These are phyloP conservation scores for Trachemys scripta DNA, from an alignment of 2,113 vertebrate genomes.

Conservation along the genomic window DNA sequence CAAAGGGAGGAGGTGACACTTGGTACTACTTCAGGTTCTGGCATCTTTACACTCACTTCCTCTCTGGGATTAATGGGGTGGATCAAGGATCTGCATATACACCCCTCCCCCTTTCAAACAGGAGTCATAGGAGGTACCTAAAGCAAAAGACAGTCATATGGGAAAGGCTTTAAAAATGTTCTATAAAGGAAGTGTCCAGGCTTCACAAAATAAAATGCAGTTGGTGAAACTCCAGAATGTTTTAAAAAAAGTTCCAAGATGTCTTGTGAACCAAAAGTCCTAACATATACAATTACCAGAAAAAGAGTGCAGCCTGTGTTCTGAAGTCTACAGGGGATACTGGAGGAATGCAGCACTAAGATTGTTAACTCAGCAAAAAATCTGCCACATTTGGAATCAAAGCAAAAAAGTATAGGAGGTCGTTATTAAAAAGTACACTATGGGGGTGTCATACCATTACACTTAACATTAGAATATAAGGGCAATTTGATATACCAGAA, in stretches of 20 bases:
- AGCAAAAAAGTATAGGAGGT: not conserved
- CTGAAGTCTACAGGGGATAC: not conserved
- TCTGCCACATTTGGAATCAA: not conserved
- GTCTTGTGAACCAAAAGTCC: too few relatives aligned
- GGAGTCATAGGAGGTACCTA: not conserved
- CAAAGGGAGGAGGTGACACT: not conserved
- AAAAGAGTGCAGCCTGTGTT: not conserved
- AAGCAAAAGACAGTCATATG: not conserved
- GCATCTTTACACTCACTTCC: not conserved
- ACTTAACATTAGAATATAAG: not conserved
- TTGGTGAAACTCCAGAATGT: not conserved
- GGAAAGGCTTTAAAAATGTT: not conserved
- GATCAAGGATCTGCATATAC: not conserved
- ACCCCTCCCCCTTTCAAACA: not conserved
- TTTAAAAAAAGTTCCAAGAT: not conserved
- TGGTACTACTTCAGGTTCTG: not conserved
- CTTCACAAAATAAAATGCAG: not conserved
- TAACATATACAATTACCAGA: not conserved
- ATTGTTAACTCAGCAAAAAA: not conserved
- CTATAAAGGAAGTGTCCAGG: not conserved
- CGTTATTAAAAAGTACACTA: not conserved
- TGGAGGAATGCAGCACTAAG: not conserved
- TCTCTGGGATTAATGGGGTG: not conserved
- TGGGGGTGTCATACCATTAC: not conserved
- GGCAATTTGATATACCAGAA: not conserved